Base-by-base conservation (phyloP, 2,797 vertebrate species). In the Dicrostonyx torquatus region DNA sequence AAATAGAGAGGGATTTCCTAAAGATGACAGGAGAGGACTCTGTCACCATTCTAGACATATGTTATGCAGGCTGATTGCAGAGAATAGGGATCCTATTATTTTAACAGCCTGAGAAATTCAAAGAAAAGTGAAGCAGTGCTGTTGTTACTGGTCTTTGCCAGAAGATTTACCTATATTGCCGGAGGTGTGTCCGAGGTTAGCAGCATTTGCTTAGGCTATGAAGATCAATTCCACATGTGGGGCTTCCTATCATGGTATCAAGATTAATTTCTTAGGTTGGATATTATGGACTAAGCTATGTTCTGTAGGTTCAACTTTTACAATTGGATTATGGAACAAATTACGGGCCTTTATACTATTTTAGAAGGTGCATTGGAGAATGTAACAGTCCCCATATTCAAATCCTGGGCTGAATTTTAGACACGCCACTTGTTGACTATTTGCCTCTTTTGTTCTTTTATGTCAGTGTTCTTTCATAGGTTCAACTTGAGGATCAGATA, bases 241-340 rank as follows among this genome's bases (percentile, higher is more conserved):
- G 68, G 26, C 68, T 13, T 22, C 11, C 3, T 92, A 77, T 7
- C 10, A 79, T 64, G 60, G 58, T 13, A 50, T 3, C 45, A 66
- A 24, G 79, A 77, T 94, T 94, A 72, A 66, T 88, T 80, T 93
- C 31, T 60, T 13, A 90, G 60, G 26, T 12, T 73, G 22, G 34
- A 90, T 50, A 78, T 88, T 20, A 55, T 73, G 11, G 37, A 22
- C 18, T 79, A 84, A 79, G 37, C 18, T 73, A 9, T 90, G 50
- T 92, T 64, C 37, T 83, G 10, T 55, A 72, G 18, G 29, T 89
- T 80, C 18, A 70, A 17, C 48, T 87, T 6, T 90, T 87, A 37
- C 9, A 80, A 48, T 76, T 22, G 86, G 87, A 95, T 75, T 66
- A 43, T 66, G n/a, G 10, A 58, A 78, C 58, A 55, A 84, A 43